phyloP scores from a whole-genome alignment of 2,888 invertebrate species.

The Drosophila fulvimacula region DNA sequence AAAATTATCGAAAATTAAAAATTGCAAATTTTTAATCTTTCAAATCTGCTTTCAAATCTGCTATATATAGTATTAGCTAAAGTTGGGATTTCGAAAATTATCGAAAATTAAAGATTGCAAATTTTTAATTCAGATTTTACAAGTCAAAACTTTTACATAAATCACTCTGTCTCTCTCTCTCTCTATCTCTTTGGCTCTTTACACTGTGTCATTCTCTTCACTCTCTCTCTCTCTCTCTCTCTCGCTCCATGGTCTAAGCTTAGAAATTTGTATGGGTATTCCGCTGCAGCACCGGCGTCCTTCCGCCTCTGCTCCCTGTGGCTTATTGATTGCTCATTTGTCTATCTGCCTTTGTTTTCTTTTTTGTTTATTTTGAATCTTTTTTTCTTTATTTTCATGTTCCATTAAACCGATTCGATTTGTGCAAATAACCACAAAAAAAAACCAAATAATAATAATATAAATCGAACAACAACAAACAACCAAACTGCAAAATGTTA shows the following conservation, averaged over 20 bases:
- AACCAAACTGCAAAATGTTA: constrained; percentile 43
- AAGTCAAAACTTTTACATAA: neutral
- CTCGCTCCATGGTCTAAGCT: constrained; percentile 11
- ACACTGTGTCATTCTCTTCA: neutral
- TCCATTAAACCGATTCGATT: constrained; percentile 82
- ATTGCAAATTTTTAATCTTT: no score
- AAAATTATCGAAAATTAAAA: neutral
- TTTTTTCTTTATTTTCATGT: constrained; percentile 83
- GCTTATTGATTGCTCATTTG: constrained; percentile 67
- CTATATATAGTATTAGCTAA: no score
- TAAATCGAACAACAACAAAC: constrained; percentile 17
- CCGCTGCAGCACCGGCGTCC: constrained; percentile 32
- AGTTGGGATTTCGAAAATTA: neutral
- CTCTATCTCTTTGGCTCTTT: neutral
- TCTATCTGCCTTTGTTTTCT: constrained; percentile 79
- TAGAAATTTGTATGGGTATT: constrained; percentile 10
- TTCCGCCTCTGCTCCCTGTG: constrained; percentile 25
- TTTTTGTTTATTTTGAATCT: constrained; percentile 81
- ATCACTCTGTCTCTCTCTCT: constrained; percentile 2
- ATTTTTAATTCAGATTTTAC: neutral
- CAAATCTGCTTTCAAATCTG: no score
- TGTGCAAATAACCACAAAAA: constrained; percentile 69
- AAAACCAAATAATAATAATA: constrained; percentile 35
- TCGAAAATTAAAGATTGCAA: no score
- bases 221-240: neutral